Evolutionary conservation across 2,888 invertebrate species (phyloP), one percentile per base, ranked within the genome.

Genomic region (Drosophila kuntzei): DNA sequence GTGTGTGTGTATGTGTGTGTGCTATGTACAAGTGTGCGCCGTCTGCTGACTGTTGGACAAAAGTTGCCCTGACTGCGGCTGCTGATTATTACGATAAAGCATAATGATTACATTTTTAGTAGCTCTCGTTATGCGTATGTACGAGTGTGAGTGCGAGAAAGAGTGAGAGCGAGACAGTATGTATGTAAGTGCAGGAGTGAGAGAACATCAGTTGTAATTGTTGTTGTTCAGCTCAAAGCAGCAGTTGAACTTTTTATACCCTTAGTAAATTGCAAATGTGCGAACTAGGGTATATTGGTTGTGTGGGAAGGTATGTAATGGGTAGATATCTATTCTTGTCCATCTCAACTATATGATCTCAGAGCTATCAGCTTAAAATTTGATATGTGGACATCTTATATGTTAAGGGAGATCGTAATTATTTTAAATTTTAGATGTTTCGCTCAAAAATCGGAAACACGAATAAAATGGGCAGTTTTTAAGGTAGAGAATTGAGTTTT

Each of bases 21-120:
- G n/a, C 64, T 62, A 59, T n/a, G n/a, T n/a, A n/a, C n/a, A n/a
- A n/a, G 66, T 62, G 57, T 49, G 55, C 57, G 62, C 63, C 63
- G 67, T 59, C 66, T 65, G 72, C 20, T 41, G 54, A 47, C 44
- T 36, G 61, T 41, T 69, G 75, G 70, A 63, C 62, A 76, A 73
- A 79, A 76, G 41, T 72, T 72, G 59, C 61, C 70, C 44, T 44
- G 55, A 55, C 76, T 84, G 84, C 71, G 76, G 80, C 84, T 87
- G 83, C 85, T 84, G 84, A 84, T 84, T 84, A 87, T 84, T 81
- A 87, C 86, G 85, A 84, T 84, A 84, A 84, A 84, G 83, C 87
- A 84, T 87, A 84, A 84, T 84, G 84, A 84, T 84, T 84, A 84
- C 87, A 87, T 76, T 87, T 84, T 84, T 84, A 84, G 84, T 84